A percentile compares a stretch with the other conserved stretches of the same genome.
These are phyloP conservation scores for Silurus aristotelis DNA, from an alignment of 2,797 vertebrate species.

Conservation along the genomic window DNA sequence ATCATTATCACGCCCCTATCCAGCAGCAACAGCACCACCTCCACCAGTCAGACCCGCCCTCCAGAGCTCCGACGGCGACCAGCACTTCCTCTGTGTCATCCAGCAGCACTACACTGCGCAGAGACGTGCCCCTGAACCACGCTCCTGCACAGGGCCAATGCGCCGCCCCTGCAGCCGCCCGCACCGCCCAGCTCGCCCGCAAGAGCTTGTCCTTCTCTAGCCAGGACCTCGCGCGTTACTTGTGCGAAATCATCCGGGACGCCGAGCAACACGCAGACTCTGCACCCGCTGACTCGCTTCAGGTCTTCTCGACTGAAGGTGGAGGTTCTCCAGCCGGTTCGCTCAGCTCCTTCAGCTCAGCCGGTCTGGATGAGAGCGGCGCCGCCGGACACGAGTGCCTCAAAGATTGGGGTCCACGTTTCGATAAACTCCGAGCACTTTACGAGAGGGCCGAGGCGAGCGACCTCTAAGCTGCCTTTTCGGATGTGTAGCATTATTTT, in stretches of 20 bases:
- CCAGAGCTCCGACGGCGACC: slow-evolving; percentile 64
- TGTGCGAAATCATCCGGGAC: slow-evolving; percentile 77
- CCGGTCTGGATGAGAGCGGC: slow-evolving; percentile 69
- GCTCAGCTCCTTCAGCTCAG: slow-evolving; percentile 82
- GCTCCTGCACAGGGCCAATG: slow-evolving; percentile 71
- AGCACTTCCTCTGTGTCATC: slow-evolving; percentile 63
- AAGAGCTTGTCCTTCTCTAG: slow-evolving; percentile 74
- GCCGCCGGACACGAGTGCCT: slow-evolving; percentile 70
- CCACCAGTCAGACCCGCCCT: slow-evolving; percentile 58
- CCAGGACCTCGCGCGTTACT: slow-evolving; percentile 75
- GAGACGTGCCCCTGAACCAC: slow-evolving; percentile 63
- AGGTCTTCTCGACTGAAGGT: slow-evolving; percentile 84
- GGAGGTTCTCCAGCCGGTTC: slow-evolving; percentile 77
- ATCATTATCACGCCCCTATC: slow-evolving; percentile 65
- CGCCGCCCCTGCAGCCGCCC: slow-evolving; percentile 63
- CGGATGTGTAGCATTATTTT: slow-evolving; percentile 43
- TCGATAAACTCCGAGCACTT: slow-evolving; percentile 82
- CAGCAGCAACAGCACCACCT: slow-evolving; percentile 71
- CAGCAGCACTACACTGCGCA: slow-evolving; percentile 60
- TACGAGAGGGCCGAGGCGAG: slow-evolving; percentile 77
- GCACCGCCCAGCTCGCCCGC: slow-evolving; percentile 64
- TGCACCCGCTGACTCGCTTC: slow-evolving; percentile 77
- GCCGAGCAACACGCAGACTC: slow-evolving; percentile 73
- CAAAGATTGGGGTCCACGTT: slow-evolving; percentile 83
- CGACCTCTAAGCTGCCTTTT: slow-evolving; percentile 67